These are phyloP conservation scores for Ariopsis seemanni DNA, from an alignment of 2,113 vertebrate species.

Conservation along the genomic window DNA sequence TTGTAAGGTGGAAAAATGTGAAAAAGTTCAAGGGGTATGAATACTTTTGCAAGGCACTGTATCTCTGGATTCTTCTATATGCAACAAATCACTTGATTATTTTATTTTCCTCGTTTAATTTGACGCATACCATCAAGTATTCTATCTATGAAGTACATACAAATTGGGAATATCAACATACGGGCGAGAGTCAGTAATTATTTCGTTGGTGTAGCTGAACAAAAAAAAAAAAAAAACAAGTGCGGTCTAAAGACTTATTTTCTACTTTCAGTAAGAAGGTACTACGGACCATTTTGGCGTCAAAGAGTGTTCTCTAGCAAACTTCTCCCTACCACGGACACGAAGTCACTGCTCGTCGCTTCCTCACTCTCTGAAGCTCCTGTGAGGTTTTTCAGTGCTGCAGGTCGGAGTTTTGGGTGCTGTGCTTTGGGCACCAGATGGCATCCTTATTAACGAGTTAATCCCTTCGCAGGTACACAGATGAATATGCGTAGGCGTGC, in stretches of 20 bases:
- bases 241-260: neutral
- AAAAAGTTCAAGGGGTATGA: no score
- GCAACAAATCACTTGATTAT: neutral
- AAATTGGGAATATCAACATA: neutral
- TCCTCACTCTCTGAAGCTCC: constrained; percentile 5
- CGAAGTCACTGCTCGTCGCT: constrained; percentile 3
- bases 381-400: neutral
- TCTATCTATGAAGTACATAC: no score
- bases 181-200: neutral
- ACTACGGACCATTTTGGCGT: neutral
- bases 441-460: constrained; percentile 59
- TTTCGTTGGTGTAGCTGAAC: neutral
- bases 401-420: neutral
- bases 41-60: no score
- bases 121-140: no score
- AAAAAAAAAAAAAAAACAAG: neutral
- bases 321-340: neutral
- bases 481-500: constrained; percentile 61
- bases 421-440: constrained; percentile 66
- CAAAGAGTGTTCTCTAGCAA: no score
- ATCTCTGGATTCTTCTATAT: no score
- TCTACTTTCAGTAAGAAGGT: neutral
- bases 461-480: constrained; percentile 61
- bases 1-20: no score
- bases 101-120: neutral